Evolutionary conservation across 2,888 invertebrate species (phyloP), one percentile per base, ranked within the genome.

Genomic region (Napeogenes inachia): DNA sequence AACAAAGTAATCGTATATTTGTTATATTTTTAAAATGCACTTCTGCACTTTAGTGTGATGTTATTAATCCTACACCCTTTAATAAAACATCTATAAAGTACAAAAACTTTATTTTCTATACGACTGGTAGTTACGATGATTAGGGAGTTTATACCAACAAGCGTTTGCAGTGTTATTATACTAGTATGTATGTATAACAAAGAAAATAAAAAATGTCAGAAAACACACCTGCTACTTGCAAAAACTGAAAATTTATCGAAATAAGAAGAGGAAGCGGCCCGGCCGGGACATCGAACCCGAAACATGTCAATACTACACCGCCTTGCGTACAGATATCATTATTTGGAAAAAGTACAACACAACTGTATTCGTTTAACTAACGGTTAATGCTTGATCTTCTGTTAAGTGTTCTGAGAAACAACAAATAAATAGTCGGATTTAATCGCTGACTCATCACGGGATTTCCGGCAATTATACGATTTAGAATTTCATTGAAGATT

Each of bases 261-360:
- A 80, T 74, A 81, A 82, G 79, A 78, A 79, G 73, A 82, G 82
- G 82, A 81, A 78, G 75, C 75, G 67, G 64, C 54, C 65, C 75
- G 67, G 64, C 54, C 66, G 77, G 87, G 85, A 68, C 86, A 85
- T 82, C 84, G 89, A 88, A 87, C 88, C 66, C 70, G 77, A 76
- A 78, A 84, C 86, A 83, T 86, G 87, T 89, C 89, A 88, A 84
- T 85, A 87, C 79, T 71, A 42, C 70, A 21, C 79, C 79, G 77
- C 80, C 85, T 83, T 85, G 85, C 87, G 87, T 87, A 79, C 70
- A 85, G 81, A 87, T 87, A 84, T 89, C 89, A 88, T 89, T 89
- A 88, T 89, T 84, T 81, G 75, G 70, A 69, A 59, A 60, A 4
- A 66, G 75, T 21, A 65, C 61, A 64, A 71, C 73, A 59, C 13